Evolutionary conservation across 2,888 invertebrate species (phyloP).

Genomic region (Pediacus dermestoides): DNA sequence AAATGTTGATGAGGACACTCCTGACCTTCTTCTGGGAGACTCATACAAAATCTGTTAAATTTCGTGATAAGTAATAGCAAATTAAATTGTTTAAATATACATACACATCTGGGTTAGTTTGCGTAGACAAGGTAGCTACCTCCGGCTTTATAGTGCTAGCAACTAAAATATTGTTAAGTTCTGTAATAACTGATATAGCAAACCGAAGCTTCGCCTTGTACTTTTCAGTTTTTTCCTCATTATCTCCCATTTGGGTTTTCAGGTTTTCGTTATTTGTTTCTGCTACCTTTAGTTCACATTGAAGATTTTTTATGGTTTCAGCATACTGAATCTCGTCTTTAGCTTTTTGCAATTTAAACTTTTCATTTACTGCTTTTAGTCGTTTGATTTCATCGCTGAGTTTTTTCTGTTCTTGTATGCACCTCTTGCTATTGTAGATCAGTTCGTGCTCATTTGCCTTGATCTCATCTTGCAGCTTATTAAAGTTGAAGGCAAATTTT

Average conservation of each 20-base stretch:
- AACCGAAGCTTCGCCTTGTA: conserved; percentile 27
- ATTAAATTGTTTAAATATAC: no score
- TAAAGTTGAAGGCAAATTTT: neutral
- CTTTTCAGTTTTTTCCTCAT: conserved; percentile 16
- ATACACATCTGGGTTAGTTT: conserved; percentile 20
- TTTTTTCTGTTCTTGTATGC: neutral
- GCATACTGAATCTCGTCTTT: conserved; percentile 8
- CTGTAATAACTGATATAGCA: conserved; percentile 26
- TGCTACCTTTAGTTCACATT: conserved; percentile 17
- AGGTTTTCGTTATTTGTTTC: conserved; percentile 18
- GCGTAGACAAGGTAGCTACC: conserved; percentile 12
- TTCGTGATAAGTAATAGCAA: no score
- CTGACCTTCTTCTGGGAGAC: no score
- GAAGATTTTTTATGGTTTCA: conserved; percentile 15
- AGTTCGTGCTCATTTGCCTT: neutral
- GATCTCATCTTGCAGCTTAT: neutral
- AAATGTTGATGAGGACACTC: no score
- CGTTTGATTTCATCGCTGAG: neutral
- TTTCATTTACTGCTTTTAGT: neutral
- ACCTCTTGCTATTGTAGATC: neutral
- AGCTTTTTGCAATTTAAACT: neutral
- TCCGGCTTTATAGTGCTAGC: conserved; percentile 19
- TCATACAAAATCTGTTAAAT: no score
- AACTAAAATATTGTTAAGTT: conserved; percentile 23
- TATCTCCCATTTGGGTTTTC: conserved; percentile 17